Conservation (phyloP, 1,140 invertebrate species). For the fruit fly (Drosophila melanogaster) region DNA sequence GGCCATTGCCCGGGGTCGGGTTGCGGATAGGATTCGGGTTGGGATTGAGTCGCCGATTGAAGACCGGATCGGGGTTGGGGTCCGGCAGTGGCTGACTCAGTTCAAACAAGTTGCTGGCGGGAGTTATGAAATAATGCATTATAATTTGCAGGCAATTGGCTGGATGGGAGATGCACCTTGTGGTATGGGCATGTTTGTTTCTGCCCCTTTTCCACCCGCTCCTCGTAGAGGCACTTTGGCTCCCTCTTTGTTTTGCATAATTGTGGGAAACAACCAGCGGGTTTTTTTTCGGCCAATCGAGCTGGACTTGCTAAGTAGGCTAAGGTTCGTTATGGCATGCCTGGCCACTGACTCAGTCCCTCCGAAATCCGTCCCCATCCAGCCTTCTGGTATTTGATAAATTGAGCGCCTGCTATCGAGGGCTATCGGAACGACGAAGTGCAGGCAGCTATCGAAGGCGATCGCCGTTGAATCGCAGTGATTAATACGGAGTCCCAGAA, state of each 20-base stretch:
- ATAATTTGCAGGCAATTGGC: constrained; percentile 78
- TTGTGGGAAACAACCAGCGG: constrained; percentile 81
- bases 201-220: constrained; percentile 31
- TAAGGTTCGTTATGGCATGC: constrained; percentile 80
- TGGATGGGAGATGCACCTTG: constrained; percentile 73
- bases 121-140: constrained; percentile 83
- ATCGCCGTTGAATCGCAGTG: constrained; percentile 66
- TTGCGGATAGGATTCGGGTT: constrained; percentile 29
- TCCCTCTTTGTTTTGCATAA: constrained; percentile 73
- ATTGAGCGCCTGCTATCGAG: constrained; percentile 68
- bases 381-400: constrained; percentile 67
- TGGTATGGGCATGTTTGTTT: constrained; percentile 72
- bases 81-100: constrained; percentile 54
- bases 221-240: constrained; percentile 35
- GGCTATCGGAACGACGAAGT: constrained; percentile 58
- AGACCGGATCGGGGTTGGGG: constrained; percentile 2
- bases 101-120: constrained; percentile 80
- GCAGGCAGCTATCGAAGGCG: constrained; percentile 60
- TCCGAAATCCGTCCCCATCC: constrained; percentile 2
- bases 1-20: constrained; percentile 50
- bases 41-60: constrained; percentile 21
- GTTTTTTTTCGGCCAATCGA: constrained; percentile 32
- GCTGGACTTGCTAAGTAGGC: constrained; percentile 67
- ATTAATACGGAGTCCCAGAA: constrained; percentile 59
- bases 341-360: constrained; percentile 63